These are phyloP conservation scores for Leptopterna dolabrata DNA, from an alignment of 2,888 invertebrate species.

Conservation along the genomic window DNA sequence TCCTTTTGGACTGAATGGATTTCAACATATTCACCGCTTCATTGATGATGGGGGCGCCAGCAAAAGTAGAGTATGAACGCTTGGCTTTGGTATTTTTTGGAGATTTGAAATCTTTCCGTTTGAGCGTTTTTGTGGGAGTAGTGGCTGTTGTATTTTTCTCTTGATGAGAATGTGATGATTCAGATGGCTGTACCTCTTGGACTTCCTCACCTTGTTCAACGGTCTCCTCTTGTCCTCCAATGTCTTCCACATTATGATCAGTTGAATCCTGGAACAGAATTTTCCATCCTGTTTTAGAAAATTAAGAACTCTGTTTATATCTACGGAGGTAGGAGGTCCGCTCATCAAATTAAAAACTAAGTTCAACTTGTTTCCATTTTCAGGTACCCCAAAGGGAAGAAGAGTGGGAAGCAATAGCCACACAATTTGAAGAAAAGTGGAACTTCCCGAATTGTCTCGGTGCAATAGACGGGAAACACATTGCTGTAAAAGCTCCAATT, in stretches of 20 bases:
- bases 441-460: neutral
- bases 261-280: neutral
- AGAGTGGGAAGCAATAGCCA: too few species aligned
- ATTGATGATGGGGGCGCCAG: too few species aligned
- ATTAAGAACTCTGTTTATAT: neutral
- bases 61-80: neutral
- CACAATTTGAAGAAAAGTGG: constrained; percentile 19
- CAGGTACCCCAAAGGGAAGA: neutral
- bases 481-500: neutral
- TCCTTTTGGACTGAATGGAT: neutral
- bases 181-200: neutral
- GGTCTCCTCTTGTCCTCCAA: neutral
- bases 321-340: neutral
- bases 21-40: neutral
- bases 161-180: neutral
- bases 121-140: neutral
- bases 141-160: neutral
- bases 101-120: neutral
- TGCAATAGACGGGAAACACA: too few species aligned
- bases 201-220: neutral
- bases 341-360: neutral
- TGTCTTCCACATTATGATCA: neutral
- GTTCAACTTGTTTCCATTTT: neutral
- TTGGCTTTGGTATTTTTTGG: neutral
- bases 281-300: neutral